Evolutionary conservation across 2,113 vertebrate species (phyloP).

Genomic region (Egretta garzetta): DNA sequence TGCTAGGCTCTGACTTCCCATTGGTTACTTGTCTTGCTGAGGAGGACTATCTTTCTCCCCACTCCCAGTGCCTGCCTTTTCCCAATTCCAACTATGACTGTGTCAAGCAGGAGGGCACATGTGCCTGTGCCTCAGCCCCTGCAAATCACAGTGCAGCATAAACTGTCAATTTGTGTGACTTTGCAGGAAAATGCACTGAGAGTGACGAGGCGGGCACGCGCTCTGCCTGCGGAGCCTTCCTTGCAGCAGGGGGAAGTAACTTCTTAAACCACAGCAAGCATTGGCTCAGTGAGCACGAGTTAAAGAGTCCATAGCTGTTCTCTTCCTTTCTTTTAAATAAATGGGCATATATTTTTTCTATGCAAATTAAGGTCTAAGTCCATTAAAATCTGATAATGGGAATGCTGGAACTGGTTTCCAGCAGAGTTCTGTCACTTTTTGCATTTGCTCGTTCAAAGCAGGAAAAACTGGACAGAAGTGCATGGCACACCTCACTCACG

Average conservation of each 20-base stretch:
- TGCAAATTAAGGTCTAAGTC: background rate
- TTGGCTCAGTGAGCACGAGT: background rate
- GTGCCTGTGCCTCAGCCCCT: background rate
- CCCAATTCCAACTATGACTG: background rate
- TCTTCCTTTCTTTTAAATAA: background rate
- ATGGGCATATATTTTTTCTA: background rate
- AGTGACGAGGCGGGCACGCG: accelerated
- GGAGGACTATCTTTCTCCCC: background rate
- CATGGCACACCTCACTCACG: background rate
- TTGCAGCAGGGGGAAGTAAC: background rate
- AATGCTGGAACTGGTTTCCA: background rate
- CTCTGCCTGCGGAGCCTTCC: background rate
- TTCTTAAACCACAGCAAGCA: background rate
- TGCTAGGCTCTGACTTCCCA: background rate
- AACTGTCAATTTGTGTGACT: background rate
- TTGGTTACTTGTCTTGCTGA: background rate
- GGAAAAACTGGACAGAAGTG: background rate
- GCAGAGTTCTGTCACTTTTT: background rate
- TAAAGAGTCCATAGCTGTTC: background rate
- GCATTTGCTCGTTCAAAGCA: background rate
- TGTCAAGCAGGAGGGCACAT: background rate
- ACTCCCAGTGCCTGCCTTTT: background rate
- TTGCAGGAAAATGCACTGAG: background rate
- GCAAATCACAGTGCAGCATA: background rate
- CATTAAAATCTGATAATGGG: background rate